Conservation (phyloP, 2,888 invertebrate genomes). For the Mesochorus sp. region DNA sequence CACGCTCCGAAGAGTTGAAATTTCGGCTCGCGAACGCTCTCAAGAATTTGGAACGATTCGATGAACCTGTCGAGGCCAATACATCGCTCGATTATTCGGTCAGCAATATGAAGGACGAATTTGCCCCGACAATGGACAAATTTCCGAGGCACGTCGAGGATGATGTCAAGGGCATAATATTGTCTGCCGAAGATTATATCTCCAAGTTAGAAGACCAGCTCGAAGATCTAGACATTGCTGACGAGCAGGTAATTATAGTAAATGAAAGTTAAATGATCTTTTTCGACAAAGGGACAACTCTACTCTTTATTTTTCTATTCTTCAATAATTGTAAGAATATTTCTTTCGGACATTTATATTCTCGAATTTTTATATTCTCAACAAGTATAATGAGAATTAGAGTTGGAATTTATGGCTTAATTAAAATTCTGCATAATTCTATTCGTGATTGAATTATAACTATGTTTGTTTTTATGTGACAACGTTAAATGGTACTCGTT, state of each 20-base stretch:
- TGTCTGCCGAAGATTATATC: slow-evolving; percentile 69
- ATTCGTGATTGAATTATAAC: too few relatives aligned
- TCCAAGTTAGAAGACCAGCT: slow-evolving; percentile 69
- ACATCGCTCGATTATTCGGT: slow-evolving; percentile 52
- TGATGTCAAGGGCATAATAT: slow-evolving; percentile 65
- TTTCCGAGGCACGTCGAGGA: slow-evolving; percentile 64
- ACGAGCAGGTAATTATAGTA: slow-evolving; percentile 65
- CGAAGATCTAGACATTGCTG: slow-evolving; percentile 68
- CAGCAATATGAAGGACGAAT: slow-evolving; percentile 44
- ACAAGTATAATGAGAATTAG: too few relatives aligned
- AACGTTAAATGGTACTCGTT: too few relatives aligned
- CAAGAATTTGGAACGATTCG: slow-evolving; percentile 64
- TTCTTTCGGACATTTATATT: too few relatives aligned
- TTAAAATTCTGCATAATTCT: too few relatives aligned
- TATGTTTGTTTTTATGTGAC: too few relatives aligned
- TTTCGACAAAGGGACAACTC: background rate
- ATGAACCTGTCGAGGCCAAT: slow-evolving; percentile 58
- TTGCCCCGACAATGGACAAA: slow-evolving; percentile 34
- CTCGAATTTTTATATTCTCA: too few relatives aligned
- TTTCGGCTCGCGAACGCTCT: slow-evolving; percentile 58
- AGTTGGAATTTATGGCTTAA: too few relatives aligned
- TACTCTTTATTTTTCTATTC: too few relatives aligned
- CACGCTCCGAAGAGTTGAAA: slow-evolving; percentile 60
- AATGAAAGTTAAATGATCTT: background rate
- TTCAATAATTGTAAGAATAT: too few relatives aligned